Base-by-base conservation (phyloP, 37 sponge, comb jelly and placozoan genomes). In the Tethya wilhelma region DNA sequence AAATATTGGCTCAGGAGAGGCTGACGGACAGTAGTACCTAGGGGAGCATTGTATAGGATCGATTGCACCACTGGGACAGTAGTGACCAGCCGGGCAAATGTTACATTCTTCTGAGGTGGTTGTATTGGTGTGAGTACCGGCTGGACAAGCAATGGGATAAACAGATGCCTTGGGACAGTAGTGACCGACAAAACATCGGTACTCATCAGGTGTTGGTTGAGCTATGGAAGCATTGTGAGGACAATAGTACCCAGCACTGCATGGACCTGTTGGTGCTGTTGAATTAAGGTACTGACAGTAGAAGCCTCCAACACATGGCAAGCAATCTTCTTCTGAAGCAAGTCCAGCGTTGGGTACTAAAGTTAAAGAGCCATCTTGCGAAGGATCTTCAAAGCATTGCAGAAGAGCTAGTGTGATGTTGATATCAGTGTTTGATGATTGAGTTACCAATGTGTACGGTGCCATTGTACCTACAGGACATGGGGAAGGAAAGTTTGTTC, bases 281-380 rank as follows among this genome's bases (percentile, higher is more conserved):
- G 63, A 60, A 60, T 60, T 60, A 26, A 60, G 63, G 7, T 25
- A 23, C 22, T n/a, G 28, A 60, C 63, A 60, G 63, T 25, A 60
- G 63, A 60, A 60, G 20, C 63, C 63, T 60, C 63, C 63, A 60
- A 60, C 28, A 23, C 63, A 60, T n/a, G 63, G 63, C 22, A 60
- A 7, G 14, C 14, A n/a, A n/a, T n/a, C n/a, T n/a, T n/a, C n/a
- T n/a, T n/a, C n/a, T 17, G 7, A 26, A 14, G 69, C 39, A n/a
- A 39, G 19, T 36, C 39, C 19, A 36, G 69, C 33, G 40, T 67
- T 67, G 8, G 28, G 28, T 12, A 60, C 39, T 9, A 37, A 67
- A 37, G 12, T 9, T 14, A 38, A 9, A 67, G 39, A 67, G 6
- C 33, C 40, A 11, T 17, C 19, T 67, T n/a, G 39, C 7, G 9